Evolutionary conservation across 2,888 invertebrate species (phyloP).

Genomic region (Macrophya annulata): DNA sequence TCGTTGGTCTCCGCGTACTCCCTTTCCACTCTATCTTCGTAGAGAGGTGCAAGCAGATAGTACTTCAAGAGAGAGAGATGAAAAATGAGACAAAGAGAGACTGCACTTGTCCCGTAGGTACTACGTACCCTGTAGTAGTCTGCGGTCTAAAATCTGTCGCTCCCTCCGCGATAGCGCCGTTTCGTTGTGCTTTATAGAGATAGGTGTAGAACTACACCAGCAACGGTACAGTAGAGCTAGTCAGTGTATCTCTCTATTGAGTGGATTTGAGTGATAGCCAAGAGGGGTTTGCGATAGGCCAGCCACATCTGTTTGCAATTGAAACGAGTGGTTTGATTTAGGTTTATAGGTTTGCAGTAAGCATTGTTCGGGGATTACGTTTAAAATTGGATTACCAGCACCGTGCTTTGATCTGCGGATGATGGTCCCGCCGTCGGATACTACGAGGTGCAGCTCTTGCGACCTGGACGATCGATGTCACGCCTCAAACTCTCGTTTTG

Average conservation of each 20-base stretch:
- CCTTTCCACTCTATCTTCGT: slow-evolving; percentile 12
- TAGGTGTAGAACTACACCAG: not conserved
- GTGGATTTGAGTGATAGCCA: slow-evolving; percentile 74
- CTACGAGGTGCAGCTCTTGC: slow-evolving; percentile 6
- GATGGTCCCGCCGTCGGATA: slow-evolving; percentile 41
- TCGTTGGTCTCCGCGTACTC: slow-evolving; percentile 71
- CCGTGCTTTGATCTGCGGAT: slow-evolving; percentile 51
- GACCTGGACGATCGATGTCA: slow-evolving; percentile 42
- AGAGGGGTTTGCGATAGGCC: slow-evolving; percentile 60
- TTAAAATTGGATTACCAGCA: slow-evolving; percentile 54
- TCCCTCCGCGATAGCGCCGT: slow-evolving; percentile 67
- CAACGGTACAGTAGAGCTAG: slow-evolving; percentile 19
- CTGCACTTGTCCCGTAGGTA: slow-evolving; percentile 71
- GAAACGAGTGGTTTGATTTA: slow-evolving; percentile 74
- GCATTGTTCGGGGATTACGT: slow-evolving; percentile 56
- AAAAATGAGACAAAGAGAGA: slow-evolving; percentile 42
- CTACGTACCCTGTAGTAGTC: slow-evolving; percentile 56
- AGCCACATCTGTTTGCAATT: slow-evolving; percentile 77
- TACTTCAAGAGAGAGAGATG: slow-evolving; percentile 23
- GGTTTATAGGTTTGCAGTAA: slow-evolving; percentile 66
- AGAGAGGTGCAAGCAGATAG: slow-evolving; percentile 20
- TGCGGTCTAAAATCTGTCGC: slow-evolving; percentile 75
- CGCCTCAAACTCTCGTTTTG: not conserved
- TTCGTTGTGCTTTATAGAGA: slow-evolving; percentile 48
- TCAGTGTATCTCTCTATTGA: slow-evolving; percentile 68